Evolutionary conservation across 2,797 vertebrate genomes (phyloP), one percentile per base, ranked within the genome.

Genomic region (Sarcoramphus papa): DNA sequence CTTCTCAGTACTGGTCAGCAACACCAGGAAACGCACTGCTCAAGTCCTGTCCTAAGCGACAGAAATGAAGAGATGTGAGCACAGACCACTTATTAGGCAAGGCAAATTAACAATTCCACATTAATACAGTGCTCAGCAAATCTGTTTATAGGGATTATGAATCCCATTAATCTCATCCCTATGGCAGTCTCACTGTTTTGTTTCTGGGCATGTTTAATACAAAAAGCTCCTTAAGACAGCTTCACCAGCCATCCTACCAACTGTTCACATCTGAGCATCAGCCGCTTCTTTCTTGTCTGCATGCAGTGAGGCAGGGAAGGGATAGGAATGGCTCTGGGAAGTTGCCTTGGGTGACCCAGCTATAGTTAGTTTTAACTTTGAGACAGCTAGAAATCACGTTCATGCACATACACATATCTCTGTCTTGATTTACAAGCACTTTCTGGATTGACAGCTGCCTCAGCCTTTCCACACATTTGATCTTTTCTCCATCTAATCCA

Each of bases 81-180:
- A 43, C 80, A 85, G 73, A 85, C 20, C 67, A 60, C 41, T 96
- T 88, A 91, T 78, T 92, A 91, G 51, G 74, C 56, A 88, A 92
- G 56, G 82, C 77, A 93, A 90, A 95, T 93, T 96, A 97, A 89
- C 95, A 94, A 93, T 92, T 96, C 76, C 77, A 91, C 92, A 94
- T 92, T 87, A 95, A 96, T 74, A 85, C 22, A 95, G 54, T 2
- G 9, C 80, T 93, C 85, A 87, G 82, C 74, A 93, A 96, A 96
- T 96, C 94, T 96, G 93, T 95, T 95, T 92, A 97, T 84, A 73
- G 72, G 92, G 96, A 97, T 97, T 95, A 91, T 80, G 82, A 94
- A 97, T 94, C 95, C 68, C 80, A 95, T 97, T 97, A 97, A 97
- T 97, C 95, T 95, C 84, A 96, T 92, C 95, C 92, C 86, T 95